These are phyloP conservation scores for Platorchestia sp. DNA, from an alignment of 1,140 invertebrate genomes.

Conservation along the genomic window DNA sequence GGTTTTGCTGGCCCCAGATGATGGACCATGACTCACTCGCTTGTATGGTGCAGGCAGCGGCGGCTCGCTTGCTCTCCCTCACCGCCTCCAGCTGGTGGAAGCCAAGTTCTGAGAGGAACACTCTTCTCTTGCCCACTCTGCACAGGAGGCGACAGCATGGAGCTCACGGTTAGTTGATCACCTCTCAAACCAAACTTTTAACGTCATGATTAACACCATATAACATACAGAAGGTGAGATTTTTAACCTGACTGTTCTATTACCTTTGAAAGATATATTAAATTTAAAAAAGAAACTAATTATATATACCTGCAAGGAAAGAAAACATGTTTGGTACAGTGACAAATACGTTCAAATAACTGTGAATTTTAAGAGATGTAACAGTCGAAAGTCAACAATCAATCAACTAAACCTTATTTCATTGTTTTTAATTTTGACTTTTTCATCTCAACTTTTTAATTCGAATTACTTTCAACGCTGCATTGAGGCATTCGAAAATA, in stretches of 20 bases:
- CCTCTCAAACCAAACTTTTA: neutral
- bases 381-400: no score
- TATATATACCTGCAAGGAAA: no score
- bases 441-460: no score
- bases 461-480: no score
- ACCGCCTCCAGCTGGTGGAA: slow-evolving; percentile 60
- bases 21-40: slow-evolving; percentile 65
- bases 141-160: neutral
- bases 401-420: no score
- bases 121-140: slow-evolving; percentile 61
- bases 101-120: slow-evolving; percentile 64
- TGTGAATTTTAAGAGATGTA: no score
- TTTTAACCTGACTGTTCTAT: neutral
- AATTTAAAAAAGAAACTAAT: no score
- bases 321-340: no score
- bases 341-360: no score
- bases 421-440: no score
- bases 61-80: slow-evolving; percentile 51
- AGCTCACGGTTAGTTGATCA: neutral
- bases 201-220: neutral
- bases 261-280: neutral
- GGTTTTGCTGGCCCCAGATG: no score
- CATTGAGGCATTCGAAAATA: no score
- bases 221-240: neutral
- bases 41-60: slow-evolving; percentile 62